Conservation (phyloP, 2,113 vertebrate species). For the Onychorhynchus coronatus region DNA sequence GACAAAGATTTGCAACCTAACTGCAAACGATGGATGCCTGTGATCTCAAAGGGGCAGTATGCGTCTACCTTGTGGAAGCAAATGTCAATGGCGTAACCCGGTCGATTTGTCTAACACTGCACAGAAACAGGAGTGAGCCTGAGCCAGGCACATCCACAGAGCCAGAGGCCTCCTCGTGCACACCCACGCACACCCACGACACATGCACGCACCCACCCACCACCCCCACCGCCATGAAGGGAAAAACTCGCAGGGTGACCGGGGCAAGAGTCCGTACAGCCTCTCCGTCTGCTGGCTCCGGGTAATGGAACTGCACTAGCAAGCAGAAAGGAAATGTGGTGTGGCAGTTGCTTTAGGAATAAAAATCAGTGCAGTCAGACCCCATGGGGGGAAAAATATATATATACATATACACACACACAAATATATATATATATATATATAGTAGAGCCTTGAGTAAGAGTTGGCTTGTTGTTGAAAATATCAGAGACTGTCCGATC, state of each 20-base stretch:
- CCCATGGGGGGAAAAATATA: constrained; percentile 70
- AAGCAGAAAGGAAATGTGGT: constrained; percentile 67
- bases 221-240: not conserved
- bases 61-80: constrained; percentile 66
- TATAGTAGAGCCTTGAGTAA: constrained; percentile 56
- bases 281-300: not conserved
- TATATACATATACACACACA: constrained; percentile 55
- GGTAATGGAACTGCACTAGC: constrained; percentile 62
- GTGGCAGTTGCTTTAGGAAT: constrained; percentile 76
- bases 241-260: not conserved
- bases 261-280: not conserved
- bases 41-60: constrained; percentile 68
- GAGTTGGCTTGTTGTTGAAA: constrained; percentile 75
- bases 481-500: constrained; percentile 54
- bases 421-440: constrained; percentile 38
- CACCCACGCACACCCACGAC: not conserved
- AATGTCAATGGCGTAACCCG: constrained; percentile 63
- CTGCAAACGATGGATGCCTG: constrained; percentile 49
- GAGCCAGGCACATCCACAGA: not conserved
- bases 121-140: constrained; percentile 21
- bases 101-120: constrained; percentile 71
- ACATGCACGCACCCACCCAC: not conserved
- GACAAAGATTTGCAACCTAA: constrained; percentile 71
- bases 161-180: not conserved
- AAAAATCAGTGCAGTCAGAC: constrained; percentile 80